Base-by-base conservation (phyloP, 1,140 invertebrate genomes). In the Capitella teleta region DNA sequence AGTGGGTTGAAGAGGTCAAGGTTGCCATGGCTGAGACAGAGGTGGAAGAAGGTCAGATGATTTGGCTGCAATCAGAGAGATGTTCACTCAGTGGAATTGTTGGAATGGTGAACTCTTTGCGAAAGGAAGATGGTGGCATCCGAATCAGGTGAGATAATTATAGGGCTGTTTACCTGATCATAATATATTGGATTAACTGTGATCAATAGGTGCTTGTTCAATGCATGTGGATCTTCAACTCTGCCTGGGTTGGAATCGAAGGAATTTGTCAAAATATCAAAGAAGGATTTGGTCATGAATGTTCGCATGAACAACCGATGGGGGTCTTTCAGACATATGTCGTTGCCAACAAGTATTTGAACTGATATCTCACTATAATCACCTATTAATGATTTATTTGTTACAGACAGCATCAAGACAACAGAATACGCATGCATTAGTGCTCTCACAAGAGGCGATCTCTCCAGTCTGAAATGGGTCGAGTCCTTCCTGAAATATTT, bases 381-480 rank as follows among this genome's bases (percentile, higher is more conserved):
- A 6, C 19, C 19, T 45, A 30, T 3, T 2, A 5, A 2, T 30
- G 23, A 46, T 34, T 26, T 49, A 32, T n/a, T 32, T 8, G 8
- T 32, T 32, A 10, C 30, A 32, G 30, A 32, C 30, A 8, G n/a
- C 8, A n/a, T 32, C 8, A 32, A 32, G 30, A 10, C 30, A 28
- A 64, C 87, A 24, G 82, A 87, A 59, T 86, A 95, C 70, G 91
- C 92, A 14, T 95, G 90, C 63, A 82, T 97, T 6, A 96, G 97
- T 69, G 82, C 89, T 2, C 61, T 92, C 37, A 83, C 81, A 3
- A 78, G 90, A 58, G 91, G 90, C 53, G 93, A 97, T 70, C 76
- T 98, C 28, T 83, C 88, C 2, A 93, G 87, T 62, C 75, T 98
- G n/a, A 80, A 80, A 49, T 98, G 93, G 93, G 85, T 96, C 55